phyloP scores from a whole-genome alignment of 2,113 vertebrate genomes.

The Grus americana region DNA sequence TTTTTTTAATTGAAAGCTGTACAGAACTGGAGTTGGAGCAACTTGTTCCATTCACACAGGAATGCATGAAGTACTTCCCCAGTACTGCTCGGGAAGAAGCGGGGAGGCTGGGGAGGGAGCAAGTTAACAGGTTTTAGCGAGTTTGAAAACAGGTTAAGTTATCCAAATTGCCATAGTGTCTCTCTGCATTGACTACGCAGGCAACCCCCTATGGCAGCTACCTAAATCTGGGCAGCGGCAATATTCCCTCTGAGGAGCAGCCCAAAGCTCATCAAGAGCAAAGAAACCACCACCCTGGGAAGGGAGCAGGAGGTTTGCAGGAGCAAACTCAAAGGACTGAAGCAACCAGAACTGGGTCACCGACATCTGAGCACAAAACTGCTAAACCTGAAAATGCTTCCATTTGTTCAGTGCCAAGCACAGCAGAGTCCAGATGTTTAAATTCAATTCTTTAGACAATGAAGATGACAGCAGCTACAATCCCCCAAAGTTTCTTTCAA shows the following conservation, averaged over 20 bases:
- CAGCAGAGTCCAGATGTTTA: neutral
- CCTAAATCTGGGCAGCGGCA: neutral
- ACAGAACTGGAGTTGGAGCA: neutral
- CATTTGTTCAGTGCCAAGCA: neutral
- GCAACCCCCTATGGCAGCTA: rapidly evolving
- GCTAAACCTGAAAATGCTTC: neutral
- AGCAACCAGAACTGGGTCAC: constrained; percentile 38
- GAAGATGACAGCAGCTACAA: neutral
- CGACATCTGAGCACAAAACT: neutral
- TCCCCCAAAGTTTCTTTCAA: neutral
- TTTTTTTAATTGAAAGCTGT: neutral
- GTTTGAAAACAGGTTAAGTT: neutral
- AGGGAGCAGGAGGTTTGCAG: neutral
- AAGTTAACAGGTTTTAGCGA: neutral
- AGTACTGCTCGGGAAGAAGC: neutral
- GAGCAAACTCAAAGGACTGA: neutral
- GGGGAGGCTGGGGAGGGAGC: neutral
- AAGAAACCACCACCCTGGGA: neutral
- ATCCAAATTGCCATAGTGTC: neutral
- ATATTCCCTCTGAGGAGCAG: neutral
- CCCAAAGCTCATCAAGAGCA: neutral
- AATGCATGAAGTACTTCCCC: neutral
- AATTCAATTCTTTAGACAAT: constrained; percentile 5
- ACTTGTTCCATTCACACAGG: neutral
- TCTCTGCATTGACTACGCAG: neutral